These are phyloP conservation scores for Arion vulgaris DNA, from an alignment of 1,140 invertebrate genomes.

Conservation along the genomic window DNA sequence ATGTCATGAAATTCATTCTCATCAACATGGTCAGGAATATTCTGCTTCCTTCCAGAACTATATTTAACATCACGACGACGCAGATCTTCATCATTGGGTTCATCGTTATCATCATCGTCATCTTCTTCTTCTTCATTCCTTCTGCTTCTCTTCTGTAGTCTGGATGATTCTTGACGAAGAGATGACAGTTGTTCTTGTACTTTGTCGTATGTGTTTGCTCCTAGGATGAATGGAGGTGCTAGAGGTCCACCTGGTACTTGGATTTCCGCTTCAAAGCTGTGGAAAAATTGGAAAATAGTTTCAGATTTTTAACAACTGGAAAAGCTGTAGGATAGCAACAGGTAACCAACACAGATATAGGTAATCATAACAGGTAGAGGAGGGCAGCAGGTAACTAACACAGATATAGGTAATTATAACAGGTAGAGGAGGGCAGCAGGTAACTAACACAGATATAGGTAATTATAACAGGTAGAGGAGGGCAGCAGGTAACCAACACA, in stretches of 20 bases:
- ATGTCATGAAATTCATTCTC: constrained; percentile 29
- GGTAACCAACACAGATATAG: no score
- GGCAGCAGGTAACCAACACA: no score
- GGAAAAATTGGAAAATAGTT: constrained; percentile 47
- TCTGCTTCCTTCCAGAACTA: neutral
- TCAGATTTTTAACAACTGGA: no score
- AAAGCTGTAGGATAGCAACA: no score
- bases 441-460: no score
- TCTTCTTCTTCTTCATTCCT: neutral
- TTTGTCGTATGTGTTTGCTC: constrained; percentile 76
- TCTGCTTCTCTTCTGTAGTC: constrained; percentile 59
- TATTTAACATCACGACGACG: neutral
- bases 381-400: no score
- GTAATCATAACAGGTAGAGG: no score
- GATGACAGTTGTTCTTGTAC: constrained; percentile 78
- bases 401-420: no score
- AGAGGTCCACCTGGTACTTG: constrained; percentile 36
- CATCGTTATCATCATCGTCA: no score
- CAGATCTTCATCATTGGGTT: no score
- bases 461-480: no score
- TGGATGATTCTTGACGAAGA: constrained; percentile 73
- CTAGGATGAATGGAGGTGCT: constrained; percentile 54
- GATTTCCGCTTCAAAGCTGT: constrained; percentile 88
- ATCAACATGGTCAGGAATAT: neutral
- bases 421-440: no score